Evolutionary conservation across 2,888 invertebrate genomes (phyloP), one percentile per base, ranked within the genome.

Genomic region (Synanthedon formicaeformis): DNA sequence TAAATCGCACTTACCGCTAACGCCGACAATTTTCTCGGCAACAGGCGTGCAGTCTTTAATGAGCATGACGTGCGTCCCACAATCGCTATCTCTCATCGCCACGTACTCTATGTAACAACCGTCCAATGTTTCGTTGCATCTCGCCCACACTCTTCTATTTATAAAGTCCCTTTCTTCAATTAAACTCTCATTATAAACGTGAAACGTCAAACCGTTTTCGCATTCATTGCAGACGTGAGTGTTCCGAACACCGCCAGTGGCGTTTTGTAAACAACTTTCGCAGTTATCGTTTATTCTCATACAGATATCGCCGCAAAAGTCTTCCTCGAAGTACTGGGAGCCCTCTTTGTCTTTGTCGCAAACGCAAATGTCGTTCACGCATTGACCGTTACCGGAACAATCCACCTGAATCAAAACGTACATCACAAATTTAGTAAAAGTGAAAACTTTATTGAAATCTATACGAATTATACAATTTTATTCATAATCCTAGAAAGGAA

Each of bases 341-440:
- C 84, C 84, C 3, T 66, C 52, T 16, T 51, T 49, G 50, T 45
- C 65, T 4, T 61, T 58, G 60, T 74, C 65, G 2, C 86, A 86
- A 14, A 69, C 60, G 63, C 86, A 86, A 1, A 60, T 62, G 50
- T 73, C 71, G 64, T 80, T 48, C 2, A 66, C 69, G 58, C 84
- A 86, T 52, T 63, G 52, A 0, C 86, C 86, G 62, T 87, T 85
- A 49, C 78, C 78, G 2, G 71, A 73, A 54, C 86, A 87, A 48
- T 69, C 65, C 55, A 61, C 57, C 78, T 77, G 61, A 12, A 45
- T 45, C 6, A 34, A 34, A 34, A 34, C 8, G 2, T 5, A 45
- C 5, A 45, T 13, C 6, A 45, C 45, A 45, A n/a, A 45, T n/a
- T 45, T 23, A 23, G 5, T 23, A 45, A 6, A 45, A 45, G 8